Conservation (phyloP, 2,113 vertebrate species). For the Leiothrix lutea region DNA sequence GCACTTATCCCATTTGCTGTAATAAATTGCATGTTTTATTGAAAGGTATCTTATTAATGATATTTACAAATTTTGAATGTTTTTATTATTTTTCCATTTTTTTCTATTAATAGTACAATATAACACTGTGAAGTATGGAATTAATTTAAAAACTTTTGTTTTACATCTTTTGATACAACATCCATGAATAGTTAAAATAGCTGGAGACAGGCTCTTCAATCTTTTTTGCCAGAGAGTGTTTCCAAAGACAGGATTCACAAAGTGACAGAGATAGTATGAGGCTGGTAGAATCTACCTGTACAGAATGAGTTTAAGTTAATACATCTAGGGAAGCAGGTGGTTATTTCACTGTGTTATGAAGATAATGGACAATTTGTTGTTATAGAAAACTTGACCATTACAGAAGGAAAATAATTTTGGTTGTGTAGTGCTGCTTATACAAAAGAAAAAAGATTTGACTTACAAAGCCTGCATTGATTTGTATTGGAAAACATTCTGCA, state of each 20-base stretch:
- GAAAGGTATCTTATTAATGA: neutral
- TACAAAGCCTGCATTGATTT: neutral
- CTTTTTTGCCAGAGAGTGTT: neutral
- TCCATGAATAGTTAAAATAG: neutral
- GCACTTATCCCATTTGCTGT: slow-evolving; percentile 11
- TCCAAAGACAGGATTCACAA: neutral
- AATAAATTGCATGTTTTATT: slow-evolving; percentile 43
- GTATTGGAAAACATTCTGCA: neutral
- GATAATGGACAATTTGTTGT: neutral
- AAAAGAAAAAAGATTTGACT: neutral
- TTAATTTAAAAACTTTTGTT: neutral
- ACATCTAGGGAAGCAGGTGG: neutral
- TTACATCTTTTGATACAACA: neutral
- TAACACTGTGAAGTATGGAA: neutral
- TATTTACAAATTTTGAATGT: neutral
- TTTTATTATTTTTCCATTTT: neutral
- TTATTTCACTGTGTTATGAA: neutral
- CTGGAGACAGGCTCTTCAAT: neutral
- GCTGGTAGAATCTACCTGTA: neutral
- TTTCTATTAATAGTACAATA: neutral
- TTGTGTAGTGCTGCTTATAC: neutral
- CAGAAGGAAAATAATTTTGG: neutral
- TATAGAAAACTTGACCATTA: neutral
- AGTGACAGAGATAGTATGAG: neutral
- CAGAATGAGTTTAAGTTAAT: neutral